phyloP scores from a whole-genome alignment of 2,113 vertebrate genomes.

The Hypanus sabinus region DNA sequence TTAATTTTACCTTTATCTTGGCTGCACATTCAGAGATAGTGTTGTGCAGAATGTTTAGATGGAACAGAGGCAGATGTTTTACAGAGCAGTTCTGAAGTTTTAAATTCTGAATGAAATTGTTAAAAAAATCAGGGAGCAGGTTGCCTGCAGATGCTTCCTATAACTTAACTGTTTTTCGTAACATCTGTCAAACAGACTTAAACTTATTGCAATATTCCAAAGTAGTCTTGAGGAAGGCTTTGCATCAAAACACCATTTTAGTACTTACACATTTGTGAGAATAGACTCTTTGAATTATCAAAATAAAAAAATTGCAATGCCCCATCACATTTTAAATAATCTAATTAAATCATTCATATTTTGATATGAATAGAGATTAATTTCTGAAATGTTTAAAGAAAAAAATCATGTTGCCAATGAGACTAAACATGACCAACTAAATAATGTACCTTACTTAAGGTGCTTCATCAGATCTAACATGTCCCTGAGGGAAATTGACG shows the following conservation, averaged over 20 bases:
- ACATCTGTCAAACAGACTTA: constrained; percentile 25
- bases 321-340: neutral
- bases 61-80: neutral
- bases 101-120: neutral
- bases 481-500: neutral
- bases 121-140: neutral
- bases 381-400: neutral
- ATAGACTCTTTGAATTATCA: neutral
- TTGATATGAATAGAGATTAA: neutral
- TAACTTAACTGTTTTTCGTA: neutral
- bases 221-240: neutral
- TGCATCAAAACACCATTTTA: neutral
- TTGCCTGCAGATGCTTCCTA: neutral
- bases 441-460: no score
- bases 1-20: neutral
- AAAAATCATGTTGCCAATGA: neutral
- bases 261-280: neutral
- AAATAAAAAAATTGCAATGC: neutral
- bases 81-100: neutral
- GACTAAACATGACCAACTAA: no score
- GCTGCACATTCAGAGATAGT: neutral
- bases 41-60: neutral
- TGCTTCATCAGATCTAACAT: neutral
- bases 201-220: neutral
- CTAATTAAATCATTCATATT: neutral